A percentile compares a stretch with the other conserved stretches of the same genome.
Evolutionary conservation across 2,113 vertebrate species (phyloP).

Genomic region (Burhinus oedicnemus): DNA sequence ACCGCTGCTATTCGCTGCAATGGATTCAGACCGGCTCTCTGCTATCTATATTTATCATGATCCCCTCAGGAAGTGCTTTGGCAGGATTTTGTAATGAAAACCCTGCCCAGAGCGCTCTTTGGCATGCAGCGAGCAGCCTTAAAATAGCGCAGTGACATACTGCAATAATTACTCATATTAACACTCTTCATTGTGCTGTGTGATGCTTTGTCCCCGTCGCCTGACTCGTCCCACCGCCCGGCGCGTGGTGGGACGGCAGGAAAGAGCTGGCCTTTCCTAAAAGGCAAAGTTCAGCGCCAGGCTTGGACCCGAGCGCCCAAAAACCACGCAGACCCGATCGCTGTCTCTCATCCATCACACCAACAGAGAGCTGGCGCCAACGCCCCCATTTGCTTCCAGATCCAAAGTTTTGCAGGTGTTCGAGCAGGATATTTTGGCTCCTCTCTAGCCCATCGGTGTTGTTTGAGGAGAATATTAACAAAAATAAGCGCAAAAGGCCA

Average conservation of each 20-base stretch:
- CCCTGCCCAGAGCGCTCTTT: slow-evolving; percentile 66
- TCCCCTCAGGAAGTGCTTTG: slow-evolving; percentile 73
- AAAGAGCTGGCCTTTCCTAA: slow-evolving; percentile 22
- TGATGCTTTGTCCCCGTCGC: slow-evolving; percentile 14
- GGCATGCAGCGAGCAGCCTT: slow-evolving; percentile 61
- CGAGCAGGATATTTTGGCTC: slow-evolving; percentile 1
- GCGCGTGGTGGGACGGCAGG: neutral
- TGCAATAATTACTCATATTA: slow-evolving; percentile 74
- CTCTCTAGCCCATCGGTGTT: neutral
- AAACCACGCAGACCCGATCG: neutral
- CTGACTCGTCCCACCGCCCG: neutral
- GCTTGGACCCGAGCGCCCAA: fast-evolving
- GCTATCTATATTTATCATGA: slow-evolving; percentile 71
- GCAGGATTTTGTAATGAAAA: slow-evolving; percentile 70
- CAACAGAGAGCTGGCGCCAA: neutral
- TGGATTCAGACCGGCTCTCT: slow-evolving; percentile 47
- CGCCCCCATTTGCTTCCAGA: neutral
- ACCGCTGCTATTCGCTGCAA: neutral
- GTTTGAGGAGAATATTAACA: neutral
- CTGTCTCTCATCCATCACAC: neutral
- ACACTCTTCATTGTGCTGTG: slow-evolving; percentile 50
- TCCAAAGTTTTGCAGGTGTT: neutral
- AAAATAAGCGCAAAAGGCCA: neutral
- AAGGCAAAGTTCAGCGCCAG: neutral
- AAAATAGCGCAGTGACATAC: slow-evolving; percentile 70